phyloP scores from a whole-genome alignment of 2,113 vertebrate species.

The Ictalurus furcatus region DNA sequence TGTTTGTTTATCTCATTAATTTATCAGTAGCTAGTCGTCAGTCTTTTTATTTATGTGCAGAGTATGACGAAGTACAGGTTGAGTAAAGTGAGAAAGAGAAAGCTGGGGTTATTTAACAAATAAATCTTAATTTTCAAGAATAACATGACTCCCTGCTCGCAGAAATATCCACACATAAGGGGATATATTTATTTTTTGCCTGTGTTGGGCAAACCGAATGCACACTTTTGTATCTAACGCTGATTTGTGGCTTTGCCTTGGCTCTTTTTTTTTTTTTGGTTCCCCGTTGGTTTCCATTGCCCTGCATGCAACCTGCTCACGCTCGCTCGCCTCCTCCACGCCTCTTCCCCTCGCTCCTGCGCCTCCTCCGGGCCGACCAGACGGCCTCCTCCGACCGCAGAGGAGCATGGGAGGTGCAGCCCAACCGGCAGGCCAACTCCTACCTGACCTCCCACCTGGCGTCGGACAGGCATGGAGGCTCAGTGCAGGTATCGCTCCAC shows the following conservation, averaged over 20 bases:
- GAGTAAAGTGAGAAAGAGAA: not conserved
- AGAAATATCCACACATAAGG: not conserved
- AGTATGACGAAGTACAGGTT: not conserved
- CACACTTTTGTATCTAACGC: constrained; percentile 65
- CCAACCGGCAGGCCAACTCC: constrained; percentile 93
- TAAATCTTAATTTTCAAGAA: not conserved
- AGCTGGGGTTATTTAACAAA: not conserved
- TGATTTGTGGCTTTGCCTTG: constrained; percentile 74
- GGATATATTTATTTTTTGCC: constrained; percentile 29
- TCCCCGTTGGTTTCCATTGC: constrained; percentile 57
- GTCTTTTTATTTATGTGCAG: not conserved
- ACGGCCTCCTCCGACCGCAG: constrained; percentile 87
- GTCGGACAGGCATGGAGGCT: constrained; percentile 97
- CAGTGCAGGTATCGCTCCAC: constrained; percentile 90
- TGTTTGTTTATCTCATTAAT: not conserved
- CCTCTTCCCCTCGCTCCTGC: constrained; percentile 56
- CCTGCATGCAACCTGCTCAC: constrained; percentile 68
- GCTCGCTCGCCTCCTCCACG: constrained; percentile 26
- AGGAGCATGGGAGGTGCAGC: constrained; percentile 97
- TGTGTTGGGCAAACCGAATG: not conserved
- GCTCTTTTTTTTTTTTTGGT: constrained; percentile 63
- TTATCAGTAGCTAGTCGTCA: not conserved
- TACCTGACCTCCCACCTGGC: constrained; percentile 97
- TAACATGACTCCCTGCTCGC: not conserved
- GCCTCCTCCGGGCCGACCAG: constrained; percentile 75